Base-by-base conservation (phyloP, 2,888 invertebrate species). In the Melolontha melolontha region DNA sequence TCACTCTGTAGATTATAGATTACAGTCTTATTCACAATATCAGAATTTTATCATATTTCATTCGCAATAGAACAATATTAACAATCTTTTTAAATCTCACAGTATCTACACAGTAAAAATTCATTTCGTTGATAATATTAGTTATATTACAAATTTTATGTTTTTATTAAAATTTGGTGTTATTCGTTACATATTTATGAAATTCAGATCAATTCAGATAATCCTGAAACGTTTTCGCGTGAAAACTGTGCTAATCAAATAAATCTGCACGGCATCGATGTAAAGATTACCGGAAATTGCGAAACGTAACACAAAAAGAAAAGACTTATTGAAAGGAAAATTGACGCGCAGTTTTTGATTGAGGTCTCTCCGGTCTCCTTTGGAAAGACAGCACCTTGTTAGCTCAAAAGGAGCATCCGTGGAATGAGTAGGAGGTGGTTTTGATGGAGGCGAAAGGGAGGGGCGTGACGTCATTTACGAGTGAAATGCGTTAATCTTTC, bases 401-500 rank as follows among this genome's bases (percentile, higher is more conserved):
- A 39, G 5, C 16, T 8, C 16, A 14, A 52, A 52, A 52, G 52
- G 16, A 54, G 44, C 44, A 16, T 44, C n/a, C 12, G 8, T 14
- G 11, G 42, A 27, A n/a, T 12, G 29, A 12, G 42, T 17, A 8
- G 22, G 12, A 47, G 47, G 8, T 14, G 44, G n/a, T 8, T 10
- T 29, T 34, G 12, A 11, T 16, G 12, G 12, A 7, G 47, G 47
- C 14, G 42, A 72, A 70, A 66, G 14, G 34, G 34, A 34, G 8
- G 14, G 14, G 2, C 64, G 72, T 71, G 68, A 72, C 71, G 72
- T 71, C 70, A 71, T 41, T 55, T 63, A 63, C 64, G 69, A 69
- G 68, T 66, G 71, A 64, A 69, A 73, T 67, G 66, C 66, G 72
- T 72, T 70, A 67, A 70, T 70, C 70, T 70, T 64, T 67, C 63